These are phyloP conservation scores for Apamea sordens DNA, from an alignment of 2,888 invertebrate species.

Conservation along the genomic window DNA sequence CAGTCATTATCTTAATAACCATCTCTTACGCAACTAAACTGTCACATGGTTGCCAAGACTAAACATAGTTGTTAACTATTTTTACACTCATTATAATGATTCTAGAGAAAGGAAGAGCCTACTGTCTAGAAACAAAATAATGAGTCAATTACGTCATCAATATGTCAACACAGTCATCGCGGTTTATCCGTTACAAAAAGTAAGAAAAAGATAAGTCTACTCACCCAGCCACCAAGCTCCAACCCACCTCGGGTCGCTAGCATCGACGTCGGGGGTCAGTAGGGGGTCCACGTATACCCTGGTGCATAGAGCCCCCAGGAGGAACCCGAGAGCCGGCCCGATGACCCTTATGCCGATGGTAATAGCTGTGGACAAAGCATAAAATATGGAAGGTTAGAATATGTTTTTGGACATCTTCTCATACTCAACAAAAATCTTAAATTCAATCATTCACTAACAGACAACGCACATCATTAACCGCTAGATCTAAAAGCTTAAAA, in stretches of 20 bases:
- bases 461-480: too few relatives aligned
- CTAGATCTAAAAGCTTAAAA: too few relatives aligned
- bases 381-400: constrained; percentile 28
- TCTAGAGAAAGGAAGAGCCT: not conserved
- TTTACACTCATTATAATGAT: not conserved
- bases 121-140: constrained; percentile 4
- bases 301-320: constrained; percentile 97
- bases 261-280: constrained; percentile 93
- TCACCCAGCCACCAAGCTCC: constrained; percentile 99
- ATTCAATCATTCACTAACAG: not conserved
- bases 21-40: constrained; percentile 2
- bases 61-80: not conserved
- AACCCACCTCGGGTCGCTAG: constrained; percentile 96
- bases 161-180: not conserved
- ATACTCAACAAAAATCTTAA: not conserved
- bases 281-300: constrained; percentile 96
- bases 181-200: not conserved
- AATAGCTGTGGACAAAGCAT: constrained; percentile 91
- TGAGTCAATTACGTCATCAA: constrained; percentile 4
- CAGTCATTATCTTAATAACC: not conserved
- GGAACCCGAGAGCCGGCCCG: constrained; percentile 97
- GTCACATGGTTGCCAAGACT: not conserved
- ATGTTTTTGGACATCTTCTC: not conserved
- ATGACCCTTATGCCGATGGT: constrained; percentile 97
- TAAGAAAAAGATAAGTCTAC: constrained; percentile 66